phyloP scores from a whole-genome alignment of 1,140 invertebrate species.

The Cyrtorhinus lividipennis region DNA sequence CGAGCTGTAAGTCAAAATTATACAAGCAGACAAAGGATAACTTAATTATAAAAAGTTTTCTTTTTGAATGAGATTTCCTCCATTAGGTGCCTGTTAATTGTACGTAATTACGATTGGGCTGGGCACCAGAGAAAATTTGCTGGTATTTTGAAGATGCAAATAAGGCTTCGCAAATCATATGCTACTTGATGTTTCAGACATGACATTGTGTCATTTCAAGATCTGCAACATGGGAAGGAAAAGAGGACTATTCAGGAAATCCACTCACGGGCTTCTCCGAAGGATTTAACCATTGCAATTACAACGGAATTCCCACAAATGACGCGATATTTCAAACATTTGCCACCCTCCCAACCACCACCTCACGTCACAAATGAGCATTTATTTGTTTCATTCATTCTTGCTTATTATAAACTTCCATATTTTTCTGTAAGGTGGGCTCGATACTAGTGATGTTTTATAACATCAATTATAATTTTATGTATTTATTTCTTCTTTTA shows the following conservation, averaged over 20 bases:
- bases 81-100: too few relatives aligned
- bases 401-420: neutral
- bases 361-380: neutral
- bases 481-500: too few relatives aligned
- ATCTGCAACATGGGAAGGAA: slow-evolving; percentile 45
- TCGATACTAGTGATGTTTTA: neutral
- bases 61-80: too few relatives aligned
- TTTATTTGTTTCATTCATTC: neutral
- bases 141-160: too few relatives aligned
- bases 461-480: neutral
- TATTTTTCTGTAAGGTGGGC: neutral
- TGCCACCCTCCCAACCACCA: neutral
- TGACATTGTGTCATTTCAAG: slow-evolving; percentile 43
- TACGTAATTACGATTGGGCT: too few relatives aligned
- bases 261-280: neutral
- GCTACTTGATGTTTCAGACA: slow-evolving; percentile 37
- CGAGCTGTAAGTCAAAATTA: neutral
- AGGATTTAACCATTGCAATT: neutral
- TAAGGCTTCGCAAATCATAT: too few relatives aligned
- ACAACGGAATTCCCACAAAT: neutral
- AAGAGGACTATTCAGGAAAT: slow-evolving; percentile 22
- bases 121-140: too few relatives aligned
- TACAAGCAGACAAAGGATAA: too few relatives aligned
- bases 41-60: too few relatives aligned
- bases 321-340: neutral